These are phyloP conservation scores for Callionymus lyra DNA, from an alignment of 2,113 vertebrate genomes.

Conservation along the genomic window DNA sequence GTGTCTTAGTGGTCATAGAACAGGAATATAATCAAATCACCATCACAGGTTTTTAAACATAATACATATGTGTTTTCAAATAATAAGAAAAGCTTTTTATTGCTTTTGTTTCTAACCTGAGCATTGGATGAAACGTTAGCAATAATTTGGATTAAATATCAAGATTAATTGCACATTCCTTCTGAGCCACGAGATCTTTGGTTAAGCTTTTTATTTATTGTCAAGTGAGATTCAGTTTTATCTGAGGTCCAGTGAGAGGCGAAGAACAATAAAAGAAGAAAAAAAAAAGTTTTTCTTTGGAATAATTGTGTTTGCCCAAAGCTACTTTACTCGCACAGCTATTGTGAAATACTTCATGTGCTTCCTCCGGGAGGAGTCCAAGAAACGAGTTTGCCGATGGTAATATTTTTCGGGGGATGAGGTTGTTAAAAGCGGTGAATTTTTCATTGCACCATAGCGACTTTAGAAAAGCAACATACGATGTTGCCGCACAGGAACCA, in stretches of 20 bases:
- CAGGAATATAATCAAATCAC: too few species aligned
- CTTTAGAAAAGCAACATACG: conserved; percentile 38
- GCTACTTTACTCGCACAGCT: conserved; percentile 20
- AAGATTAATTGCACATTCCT: conserved; percentile 13
- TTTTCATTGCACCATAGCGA: conserved; percentile 56
- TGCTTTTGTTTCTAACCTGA: too few species aligned
- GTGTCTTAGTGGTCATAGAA: too few species aligned
- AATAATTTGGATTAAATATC: too few species aligned
- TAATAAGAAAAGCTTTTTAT: too few species aligned
- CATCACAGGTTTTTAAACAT: too few species aligned
- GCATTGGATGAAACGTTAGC: too few species aligned
- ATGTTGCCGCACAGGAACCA: conserved; percentile 19
- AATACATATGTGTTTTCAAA: too few species aligned
- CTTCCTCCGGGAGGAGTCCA: conserved; percentile 29
- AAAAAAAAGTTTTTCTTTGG: conserved; percentile 33
- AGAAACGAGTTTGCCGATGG: conserved; percentile 45
- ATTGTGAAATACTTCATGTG: conserved; percentile 20
- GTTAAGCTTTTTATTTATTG: not conserved
- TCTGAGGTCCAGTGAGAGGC: conserved; percentile 15
- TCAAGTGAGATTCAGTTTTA: conserved; percentile 16
- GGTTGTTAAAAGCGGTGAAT: conserved; percentile 28
- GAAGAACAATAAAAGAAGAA: conserved; percentile 27
- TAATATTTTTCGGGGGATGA: conserved; percentile 46
- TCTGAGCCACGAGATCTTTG: conserved; percentile 11
- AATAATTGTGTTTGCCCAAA: conserved; percentile 37